Evolutionary conservation across 2,797 vertebrate genomes (phyloP).

Genomic region (Schizopygopsis malacanthus): DNA sequence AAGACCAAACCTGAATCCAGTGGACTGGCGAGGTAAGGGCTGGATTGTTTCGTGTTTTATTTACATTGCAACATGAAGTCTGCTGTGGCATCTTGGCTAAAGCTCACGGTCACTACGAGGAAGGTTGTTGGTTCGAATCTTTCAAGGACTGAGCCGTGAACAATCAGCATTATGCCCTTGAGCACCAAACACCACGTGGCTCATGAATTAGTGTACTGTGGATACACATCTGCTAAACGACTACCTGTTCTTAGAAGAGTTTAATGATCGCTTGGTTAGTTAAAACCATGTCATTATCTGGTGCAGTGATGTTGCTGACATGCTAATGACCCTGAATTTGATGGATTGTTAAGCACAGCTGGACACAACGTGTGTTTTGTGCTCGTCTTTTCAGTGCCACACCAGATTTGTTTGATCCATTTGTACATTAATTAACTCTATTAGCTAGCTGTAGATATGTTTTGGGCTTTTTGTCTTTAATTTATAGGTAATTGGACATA

Average conservation of each 20-base stretch:
- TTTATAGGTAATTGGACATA: not conserved
- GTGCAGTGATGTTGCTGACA: not conserved
- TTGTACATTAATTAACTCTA: not conserved
- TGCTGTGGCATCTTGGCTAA: not conserved
- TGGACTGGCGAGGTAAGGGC: not conserved
- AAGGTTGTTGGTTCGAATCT: not conserved
- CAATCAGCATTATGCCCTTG: not conserved
- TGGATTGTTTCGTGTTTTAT: not conserved
- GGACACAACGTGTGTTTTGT: not conserved
- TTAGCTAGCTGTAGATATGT: not conserved
- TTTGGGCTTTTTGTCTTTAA: not conserved
- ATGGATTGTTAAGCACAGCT: not conserved
- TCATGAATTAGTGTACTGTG: not conserved
- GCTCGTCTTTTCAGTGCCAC: not conserved
- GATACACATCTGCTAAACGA: slow-evolving; percentile 5
- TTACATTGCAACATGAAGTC: not conserved
- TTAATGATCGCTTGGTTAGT: slow-evolving; percentile 4
- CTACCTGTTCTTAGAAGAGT: not conserved
- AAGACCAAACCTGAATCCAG: not conserved
- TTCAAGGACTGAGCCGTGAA: not conserved
- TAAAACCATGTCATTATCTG: not conserved
- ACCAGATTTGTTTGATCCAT: not conserved
- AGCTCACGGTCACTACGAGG: not conserved
- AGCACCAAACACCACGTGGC: not conserved
- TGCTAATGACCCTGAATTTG: not conserved